Conservation (phyloP, 2,888 invertebrate species). For the Polymixis lichenea region DNA sequence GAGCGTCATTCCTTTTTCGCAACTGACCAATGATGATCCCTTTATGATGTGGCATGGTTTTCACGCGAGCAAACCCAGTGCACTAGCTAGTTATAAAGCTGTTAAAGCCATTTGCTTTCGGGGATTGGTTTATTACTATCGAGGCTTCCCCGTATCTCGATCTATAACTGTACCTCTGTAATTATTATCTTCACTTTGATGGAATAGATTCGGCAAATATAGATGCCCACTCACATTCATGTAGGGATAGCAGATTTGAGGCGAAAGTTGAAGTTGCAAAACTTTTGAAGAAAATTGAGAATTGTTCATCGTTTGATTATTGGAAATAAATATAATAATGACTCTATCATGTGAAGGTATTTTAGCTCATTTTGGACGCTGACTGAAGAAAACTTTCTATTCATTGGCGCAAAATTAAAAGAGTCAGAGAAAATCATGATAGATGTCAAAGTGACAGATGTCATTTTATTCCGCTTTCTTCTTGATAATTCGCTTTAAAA, state of each 20-base stretch:
- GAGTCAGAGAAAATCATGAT: background rate
- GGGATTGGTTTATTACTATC: slow-evolving; percentile 52
- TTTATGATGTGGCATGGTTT: background rate
- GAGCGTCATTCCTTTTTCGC: background rate
- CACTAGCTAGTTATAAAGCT: slow-evolving; percentile 39
- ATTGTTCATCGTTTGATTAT: background rate
- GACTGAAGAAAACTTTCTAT: background rate
- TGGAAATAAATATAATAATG: background rate
- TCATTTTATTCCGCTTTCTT: background rate
- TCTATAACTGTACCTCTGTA: slow-evolving; percentile 87
- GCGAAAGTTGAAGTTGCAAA: background rate
- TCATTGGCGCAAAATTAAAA: too few relatives aligned
- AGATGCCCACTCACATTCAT: slow-evolving; percentile 79
- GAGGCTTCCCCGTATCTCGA: slow-evolving; percentile 73
- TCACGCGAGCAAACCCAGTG: slow-evolving; percentile 6
- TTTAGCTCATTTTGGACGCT: too few relatives aligned
- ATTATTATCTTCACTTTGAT: slow-evolving; percentile 88
- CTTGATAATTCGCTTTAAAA: background rate
- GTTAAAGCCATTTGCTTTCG: slow-evolving; percentile 59
- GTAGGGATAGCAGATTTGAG: slow-evolving; percentile 58
- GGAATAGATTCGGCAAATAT: slow-evolving; percentile 89
- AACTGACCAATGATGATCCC: too few relatives aligned
- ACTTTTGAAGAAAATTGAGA: background rate
- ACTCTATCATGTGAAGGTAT: background rate
- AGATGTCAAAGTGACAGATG: background rate